Evolutionary conservation across 2,888 invertebrate species (phyloP).

Genomic region (Hyles lineata): DNA sequence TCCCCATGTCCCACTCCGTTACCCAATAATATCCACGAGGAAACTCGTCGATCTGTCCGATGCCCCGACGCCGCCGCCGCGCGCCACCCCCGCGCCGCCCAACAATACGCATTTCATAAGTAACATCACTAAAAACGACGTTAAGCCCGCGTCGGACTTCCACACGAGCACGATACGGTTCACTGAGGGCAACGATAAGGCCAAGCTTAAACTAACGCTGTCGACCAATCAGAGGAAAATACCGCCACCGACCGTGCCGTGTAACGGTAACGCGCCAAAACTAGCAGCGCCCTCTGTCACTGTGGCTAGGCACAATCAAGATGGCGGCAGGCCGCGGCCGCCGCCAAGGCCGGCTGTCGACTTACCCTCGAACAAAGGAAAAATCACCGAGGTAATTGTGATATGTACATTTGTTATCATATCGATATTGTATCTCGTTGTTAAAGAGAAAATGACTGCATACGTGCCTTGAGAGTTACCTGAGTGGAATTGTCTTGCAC

Average conservation of each 20-base stretch:
- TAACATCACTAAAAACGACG: slow-evolving; percentile 74
- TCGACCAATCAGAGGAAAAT: slow-evolving; percentile 68
- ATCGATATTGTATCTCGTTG: slow-evolving; percentile 66
- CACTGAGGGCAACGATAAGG: slow-evolving; percentile 72
- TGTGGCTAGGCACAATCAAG: slow-evolving; percentile 48
- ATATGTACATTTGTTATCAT: slow-evolving; percentile 74
- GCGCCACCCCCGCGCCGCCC: slow-evolving; percentile 56
- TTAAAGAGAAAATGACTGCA: slow-evolving; percentile 59
- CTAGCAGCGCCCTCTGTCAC: slow-evolving; percentile 49
- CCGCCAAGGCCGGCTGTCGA: slow-evolving; percentile 39
- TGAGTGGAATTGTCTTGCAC: slow-evolving; percentile 61
- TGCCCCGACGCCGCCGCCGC: slow-evolving; percentile 75
- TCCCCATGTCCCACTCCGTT: slow-evolving; percentile 73
- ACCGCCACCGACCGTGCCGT: slow-evolving; percentile 47
- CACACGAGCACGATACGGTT: slow-evolving; percentile 80
- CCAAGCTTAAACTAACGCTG: slow-evolving; percentile 71
- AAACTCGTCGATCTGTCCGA: slow-evolving; percentile 76
- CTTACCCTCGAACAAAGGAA: slow-evolving; percentile 54
- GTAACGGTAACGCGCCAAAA: slow-evolving; percentile 56
- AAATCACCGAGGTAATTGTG: slow-evolving; percentile 76
- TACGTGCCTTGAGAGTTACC: slow-evolving; percentile 54
- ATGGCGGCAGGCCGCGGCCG: slow-evolving; percentile 45
- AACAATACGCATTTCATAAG: slow-evolving; percentile 71
- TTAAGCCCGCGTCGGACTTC: slow-evolving; percentile 60
- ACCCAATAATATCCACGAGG: slow-evolving; percentile 78